Conservation (phyloP, 1,140 invertebrate genomes). For the Oryctes rhinoceros region DNA sequence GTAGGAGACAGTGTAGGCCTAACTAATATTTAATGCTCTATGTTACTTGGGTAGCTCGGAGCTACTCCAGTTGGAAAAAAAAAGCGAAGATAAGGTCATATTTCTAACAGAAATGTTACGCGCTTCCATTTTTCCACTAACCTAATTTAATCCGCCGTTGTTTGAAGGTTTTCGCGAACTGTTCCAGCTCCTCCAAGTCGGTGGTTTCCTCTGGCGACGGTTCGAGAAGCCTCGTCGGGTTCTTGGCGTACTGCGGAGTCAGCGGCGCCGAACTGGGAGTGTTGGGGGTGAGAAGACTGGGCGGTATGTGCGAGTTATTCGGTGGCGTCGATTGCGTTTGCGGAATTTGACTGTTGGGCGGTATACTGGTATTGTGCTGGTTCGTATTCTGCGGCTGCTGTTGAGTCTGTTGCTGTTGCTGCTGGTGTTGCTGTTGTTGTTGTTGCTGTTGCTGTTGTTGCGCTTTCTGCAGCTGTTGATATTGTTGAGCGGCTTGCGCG, state of each 20-base stretch:
- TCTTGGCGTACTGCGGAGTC: slow-evolving; percentile 64
- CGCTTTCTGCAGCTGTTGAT: slow-evolving; percentile 81
- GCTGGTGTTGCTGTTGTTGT: slow-evolving; percentile 61
- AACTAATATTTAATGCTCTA: no score
- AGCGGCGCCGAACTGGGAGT: slow-evolving; percentile 67
- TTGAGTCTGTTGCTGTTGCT: slow-evolving; percentile 61
- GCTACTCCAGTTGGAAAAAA: no score
- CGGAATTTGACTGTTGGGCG: slow-evolving; percentile 62
- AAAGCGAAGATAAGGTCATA: no score
- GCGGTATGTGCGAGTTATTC: slow-evolving; percentile 59
- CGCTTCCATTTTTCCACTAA: slow-evolving; percentile 58
- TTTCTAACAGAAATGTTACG: no score
- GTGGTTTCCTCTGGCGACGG: slow-evolving; percentile 90
- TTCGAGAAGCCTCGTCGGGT: slow-evolving; percentile 70
- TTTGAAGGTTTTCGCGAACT: slow-evolving; percentile 97
- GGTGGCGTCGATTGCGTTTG: slow-evolving; percentile 59
- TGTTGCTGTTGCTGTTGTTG: slow-evolving; percentile 67
- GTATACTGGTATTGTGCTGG: slow-evolving; percentile 63
- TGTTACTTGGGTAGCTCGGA: no score
- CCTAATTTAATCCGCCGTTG: slow-evolving; percentile 93
- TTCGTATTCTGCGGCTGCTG: slow-evolving; percentile 64
- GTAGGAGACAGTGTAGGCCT: no score
- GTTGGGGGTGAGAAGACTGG: slow-evolving; percentile 65
- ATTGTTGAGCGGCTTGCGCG: slow-evolving; percentile 83
- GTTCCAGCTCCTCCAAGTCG: slow-evolving; percentile 94